A percentile compares a stretch with the other conserved stretches of the same genome.
These are phyloP conservation scores for Sparus aurata DNA, from an alignment of 2,797 vertebrate species.

Conservation along the genomic window DNA sequence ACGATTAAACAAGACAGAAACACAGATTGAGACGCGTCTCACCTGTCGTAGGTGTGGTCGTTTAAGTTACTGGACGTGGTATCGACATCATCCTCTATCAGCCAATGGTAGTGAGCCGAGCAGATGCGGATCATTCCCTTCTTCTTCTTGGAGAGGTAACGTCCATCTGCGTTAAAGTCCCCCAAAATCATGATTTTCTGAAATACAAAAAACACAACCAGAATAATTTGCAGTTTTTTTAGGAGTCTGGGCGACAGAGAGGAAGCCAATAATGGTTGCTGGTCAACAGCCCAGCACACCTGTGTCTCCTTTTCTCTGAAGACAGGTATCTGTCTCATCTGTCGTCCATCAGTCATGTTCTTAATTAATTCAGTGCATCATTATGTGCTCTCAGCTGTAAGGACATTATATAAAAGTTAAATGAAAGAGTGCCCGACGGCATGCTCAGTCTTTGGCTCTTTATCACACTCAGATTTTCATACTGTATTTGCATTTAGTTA, in stretches of 20 bases:
- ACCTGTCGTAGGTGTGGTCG: constrained; percentile 76
- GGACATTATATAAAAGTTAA: background rate
- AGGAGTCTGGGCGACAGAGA: no score
- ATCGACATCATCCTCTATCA: constrained; percentile 72
- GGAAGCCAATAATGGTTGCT: no score
- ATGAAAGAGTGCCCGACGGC: background rate
- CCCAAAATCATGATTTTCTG: constrained; percentile 74
- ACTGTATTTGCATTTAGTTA: background rate
- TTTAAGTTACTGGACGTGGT: constrained; percentile 62
- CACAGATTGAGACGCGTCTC: fast-evolving
- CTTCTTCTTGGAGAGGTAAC: constrained; percentile 58
- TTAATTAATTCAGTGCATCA: background rate
- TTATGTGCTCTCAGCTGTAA: background rate
- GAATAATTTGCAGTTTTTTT: no score
- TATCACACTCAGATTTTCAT: background rate
- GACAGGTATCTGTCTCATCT: no score
- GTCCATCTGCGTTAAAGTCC: constrained; percentile 18
- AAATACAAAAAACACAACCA: background rate
- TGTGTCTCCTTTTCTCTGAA: no score
- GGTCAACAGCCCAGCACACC: no score
- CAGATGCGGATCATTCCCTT: constrained; percentile 64
- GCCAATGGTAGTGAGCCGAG: constrained; percentile 64
- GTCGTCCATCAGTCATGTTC: background rate
- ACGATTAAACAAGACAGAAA: background rate
- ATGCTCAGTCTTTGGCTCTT: background rate